A percentile compares a stretch with the other conserved stretches of the same genome.
These are phyloP conservation scores for Parapristionchus giblindavisi DNA, from an alignment of 2,888 invertebrate genomes.

Conservation along the genomic window DNA sequence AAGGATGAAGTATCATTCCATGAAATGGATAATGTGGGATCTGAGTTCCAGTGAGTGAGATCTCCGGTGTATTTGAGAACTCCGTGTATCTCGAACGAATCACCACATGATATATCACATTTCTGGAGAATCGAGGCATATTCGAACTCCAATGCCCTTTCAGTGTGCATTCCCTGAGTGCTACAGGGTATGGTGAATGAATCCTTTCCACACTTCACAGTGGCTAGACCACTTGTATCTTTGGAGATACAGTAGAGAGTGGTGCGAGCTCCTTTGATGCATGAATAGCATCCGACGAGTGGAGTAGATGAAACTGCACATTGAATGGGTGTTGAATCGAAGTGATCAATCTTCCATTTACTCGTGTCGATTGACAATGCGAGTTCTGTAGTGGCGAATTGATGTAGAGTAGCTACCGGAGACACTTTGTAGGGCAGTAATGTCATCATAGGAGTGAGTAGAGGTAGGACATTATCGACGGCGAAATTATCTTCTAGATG, in stretches of 20 bases:
- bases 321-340: background rate
- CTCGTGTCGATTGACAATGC: background rate
- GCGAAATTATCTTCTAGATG: background rate
- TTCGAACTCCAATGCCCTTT: background rate
- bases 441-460: background rate
- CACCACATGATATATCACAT: background rate
- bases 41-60: background rate
- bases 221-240: background rate
- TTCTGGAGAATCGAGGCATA: background rate
- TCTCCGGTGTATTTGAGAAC: background rate
- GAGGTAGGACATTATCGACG: background rate
- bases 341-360: background rate
- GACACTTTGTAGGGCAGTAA: background rate
- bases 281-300: background rate
- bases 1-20: background rate
- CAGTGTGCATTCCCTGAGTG: background rate
- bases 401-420: background rate
- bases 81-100: background rate
- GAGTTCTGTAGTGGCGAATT: background rate
- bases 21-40: background rate
- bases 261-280: background rate
- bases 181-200: background rate
- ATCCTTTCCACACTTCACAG: background rate
- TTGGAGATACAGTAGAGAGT: background rate
- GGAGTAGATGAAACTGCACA: background rate